Percentiles rank a stretch among this genome's conserved stretches.
These are phyloP conservation scores for Gerris lacustris DNA, from an alignment of 2,888 invertebrate species.

Conservation along the genomic window DNA sequence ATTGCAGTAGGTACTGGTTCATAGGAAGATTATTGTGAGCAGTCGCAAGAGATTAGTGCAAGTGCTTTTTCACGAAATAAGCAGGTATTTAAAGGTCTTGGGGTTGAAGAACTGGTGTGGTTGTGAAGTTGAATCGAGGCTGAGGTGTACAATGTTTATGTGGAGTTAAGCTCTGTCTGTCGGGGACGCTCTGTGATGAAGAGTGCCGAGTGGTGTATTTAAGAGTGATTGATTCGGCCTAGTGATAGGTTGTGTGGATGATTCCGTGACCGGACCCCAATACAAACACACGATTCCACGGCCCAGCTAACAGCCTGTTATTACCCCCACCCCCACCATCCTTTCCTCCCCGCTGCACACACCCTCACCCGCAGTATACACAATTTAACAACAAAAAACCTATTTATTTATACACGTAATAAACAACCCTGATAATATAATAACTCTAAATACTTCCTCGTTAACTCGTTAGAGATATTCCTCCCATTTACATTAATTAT, in stretches of 20 bases:
- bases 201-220: too few species aligned
- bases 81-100: too few species aligned
- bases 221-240: background rate
- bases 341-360: background rate
- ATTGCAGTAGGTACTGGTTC: too few species aligned
- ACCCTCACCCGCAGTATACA: background rate
- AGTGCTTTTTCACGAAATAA: too few species aligned
- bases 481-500: background rate
- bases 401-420: background rate
- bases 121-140: too few species aligned
- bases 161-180: too few species aligned
- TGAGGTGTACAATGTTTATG: too few species aligned
- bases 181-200: too few species aligned
- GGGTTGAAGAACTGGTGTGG: too few species aligned
- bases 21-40: too few species aligned
- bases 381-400: background rate
- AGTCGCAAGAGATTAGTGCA: too few species aligned
- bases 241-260: background rate
- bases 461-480: background rate
- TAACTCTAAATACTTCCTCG: background rate
- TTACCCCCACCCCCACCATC: background rate
- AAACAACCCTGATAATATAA: background rate
- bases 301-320: background rate
- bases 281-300: slow-evolving; percentile 1
- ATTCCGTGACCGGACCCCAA: background rate